A percentile compares a stretch with the other conserved stretches of the same genome.
These are phyloP conservation scores for Crematogaster levior DNA, from an alignment of 2,888 invertebrate species.

Conservation along the genomic window DNA sequence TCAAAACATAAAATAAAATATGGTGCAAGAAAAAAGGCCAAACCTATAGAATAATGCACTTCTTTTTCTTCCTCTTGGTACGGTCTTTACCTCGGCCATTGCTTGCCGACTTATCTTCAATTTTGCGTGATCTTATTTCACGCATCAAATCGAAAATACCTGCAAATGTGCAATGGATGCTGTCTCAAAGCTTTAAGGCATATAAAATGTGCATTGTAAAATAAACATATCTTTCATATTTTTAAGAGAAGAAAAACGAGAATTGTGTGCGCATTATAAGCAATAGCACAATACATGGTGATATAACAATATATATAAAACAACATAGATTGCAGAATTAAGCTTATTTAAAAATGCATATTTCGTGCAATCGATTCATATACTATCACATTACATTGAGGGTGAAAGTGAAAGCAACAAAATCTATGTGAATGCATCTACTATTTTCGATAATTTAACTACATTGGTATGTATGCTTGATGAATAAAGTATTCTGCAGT, in stretches of 20 bases:
- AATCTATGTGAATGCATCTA: slow-evolving; percentile 16
- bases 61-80: slow-evolving; percentile 95
- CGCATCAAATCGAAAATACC: slow-evolving; percentile 99
- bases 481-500: background rate
- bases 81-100: slow-evolving; percentile 96
- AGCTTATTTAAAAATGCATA: slow-evolving; percentile 61
- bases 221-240: slow-evolving; percentile 53
- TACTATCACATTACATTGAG: slow-evolving; percentile 32
- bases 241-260: slow-evolving; percentile 50
- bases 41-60: slow-evolving; percentile 95
- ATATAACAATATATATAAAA: slow-evolving; percentile 54
- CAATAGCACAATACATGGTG: slow-evolving; percentile 48
- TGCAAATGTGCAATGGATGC: slow-evolving; percentile 87
- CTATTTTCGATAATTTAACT: slow-evolving; percentile 22
- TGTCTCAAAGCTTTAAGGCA: slow-evolving; percentile 81
- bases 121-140: slow-evolving; percentile 98
- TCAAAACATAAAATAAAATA: slow-evolving; percentile 50
- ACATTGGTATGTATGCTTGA: background rate
- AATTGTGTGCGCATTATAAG: slow-evolving; percentile 60
- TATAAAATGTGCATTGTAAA: slow-evolving; percentile 66
- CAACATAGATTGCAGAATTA: slow-evolving; percentile 52
- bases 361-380: slow-evolving; percentile 58
- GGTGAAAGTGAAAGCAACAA: slow-evolving; percentile 14
- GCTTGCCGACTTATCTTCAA: slow-evolving; percentile 95
- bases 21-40: slow-evolving; percentile 78